phyloP scores from a whole-genome alignment of 2,797 vertebrate species.

The Bradypodion ventrale region DNA sequence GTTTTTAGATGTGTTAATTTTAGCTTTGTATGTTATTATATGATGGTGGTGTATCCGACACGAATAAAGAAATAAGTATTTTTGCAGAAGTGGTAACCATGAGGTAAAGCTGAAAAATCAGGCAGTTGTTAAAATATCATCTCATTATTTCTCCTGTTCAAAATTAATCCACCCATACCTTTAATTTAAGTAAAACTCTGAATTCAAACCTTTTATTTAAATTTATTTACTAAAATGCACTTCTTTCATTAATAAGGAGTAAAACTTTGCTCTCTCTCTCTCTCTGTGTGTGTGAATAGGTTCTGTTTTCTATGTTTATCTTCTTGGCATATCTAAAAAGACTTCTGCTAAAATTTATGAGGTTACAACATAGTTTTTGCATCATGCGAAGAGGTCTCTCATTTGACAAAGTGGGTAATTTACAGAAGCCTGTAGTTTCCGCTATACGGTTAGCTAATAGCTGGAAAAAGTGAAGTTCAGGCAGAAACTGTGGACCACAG shows the following conservation, averaged over 20 bases:
- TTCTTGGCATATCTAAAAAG: background rate
- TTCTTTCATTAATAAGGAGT: background rate
- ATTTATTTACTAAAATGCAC: background rate
- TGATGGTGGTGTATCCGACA: no score
- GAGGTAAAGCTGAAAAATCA: background rate
- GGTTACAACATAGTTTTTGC: background rate
- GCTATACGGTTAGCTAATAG: conserved; percentile 14
- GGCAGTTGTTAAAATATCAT: background rate
- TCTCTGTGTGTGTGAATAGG: background rate
- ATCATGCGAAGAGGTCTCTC: background rate
- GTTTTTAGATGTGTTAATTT: no score
- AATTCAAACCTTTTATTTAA: background rate
- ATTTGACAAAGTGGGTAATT: background rate
- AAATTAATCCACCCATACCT: background rate
- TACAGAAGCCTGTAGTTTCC: background rate
- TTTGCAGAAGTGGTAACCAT: background rate
- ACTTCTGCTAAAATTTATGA: background rate
- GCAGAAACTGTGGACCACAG: background rate
- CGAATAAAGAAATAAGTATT: no score
- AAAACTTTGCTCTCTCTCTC: background rate
- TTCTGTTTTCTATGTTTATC: background rate
- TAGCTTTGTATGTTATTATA: no score
- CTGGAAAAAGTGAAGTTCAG: background rate
- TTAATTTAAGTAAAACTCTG: background rate
- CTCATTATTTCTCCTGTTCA: background rate